Evolutionary conservation across 2,113 vertebrate species (phyloP).

Genomic region (Saguinus midas): DNA sequence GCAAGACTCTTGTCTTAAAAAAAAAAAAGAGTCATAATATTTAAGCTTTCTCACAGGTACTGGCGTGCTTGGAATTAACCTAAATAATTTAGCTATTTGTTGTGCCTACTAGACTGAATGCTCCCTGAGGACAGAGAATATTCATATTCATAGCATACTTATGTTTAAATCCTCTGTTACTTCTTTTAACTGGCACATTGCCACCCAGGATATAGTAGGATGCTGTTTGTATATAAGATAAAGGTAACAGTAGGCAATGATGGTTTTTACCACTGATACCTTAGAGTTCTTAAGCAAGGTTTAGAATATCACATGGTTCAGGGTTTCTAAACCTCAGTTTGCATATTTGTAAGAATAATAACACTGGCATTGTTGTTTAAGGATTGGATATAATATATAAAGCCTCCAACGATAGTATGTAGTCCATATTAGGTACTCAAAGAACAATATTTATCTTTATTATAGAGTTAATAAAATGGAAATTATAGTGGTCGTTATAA

Average conservation of each 20-base stretch:
- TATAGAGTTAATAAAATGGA: not conserved
- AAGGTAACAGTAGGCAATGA: not conserved
- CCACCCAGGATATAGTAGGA: not conserved
- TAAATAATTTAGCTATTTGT: not conserved
- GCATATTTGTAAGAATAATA: not conserved
- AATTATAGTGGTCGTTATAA: not conserved
- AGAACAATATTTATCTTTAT: not conserved
- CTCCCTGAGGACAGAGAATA: not conserved
- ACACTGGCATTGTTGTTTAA: not conserved
- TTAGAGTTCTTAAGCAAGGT: not conserved
- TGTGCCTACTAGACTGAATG: not conserved
- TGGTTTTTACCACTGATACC: not conserved
- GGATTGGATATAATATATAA: not conserved
- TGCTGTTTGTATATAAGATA: not conserved
- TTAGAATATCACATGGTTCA: not conserved
- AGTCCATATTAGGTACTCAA: not conserved
- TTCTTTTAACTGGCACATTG: not conserved
- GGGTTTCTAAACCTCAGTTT: not conserved
- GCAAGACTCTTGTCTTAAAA: too few relatives aligned
- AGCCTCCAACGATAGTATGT: not conserved
- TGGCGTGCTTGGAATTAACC: not conserved
- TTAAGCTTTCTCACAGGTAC: not conserved
- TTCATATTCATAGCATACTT: not conserved
- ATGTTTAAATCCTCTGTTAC: not conserved
- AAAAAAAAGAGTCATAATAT: not conserved